Percentiles rank a stretch among this genome's conserved stretches.
Conservation (phyloP, 2,113 vertebrate genomes). For the Microcebus griseorufus region DNA sequence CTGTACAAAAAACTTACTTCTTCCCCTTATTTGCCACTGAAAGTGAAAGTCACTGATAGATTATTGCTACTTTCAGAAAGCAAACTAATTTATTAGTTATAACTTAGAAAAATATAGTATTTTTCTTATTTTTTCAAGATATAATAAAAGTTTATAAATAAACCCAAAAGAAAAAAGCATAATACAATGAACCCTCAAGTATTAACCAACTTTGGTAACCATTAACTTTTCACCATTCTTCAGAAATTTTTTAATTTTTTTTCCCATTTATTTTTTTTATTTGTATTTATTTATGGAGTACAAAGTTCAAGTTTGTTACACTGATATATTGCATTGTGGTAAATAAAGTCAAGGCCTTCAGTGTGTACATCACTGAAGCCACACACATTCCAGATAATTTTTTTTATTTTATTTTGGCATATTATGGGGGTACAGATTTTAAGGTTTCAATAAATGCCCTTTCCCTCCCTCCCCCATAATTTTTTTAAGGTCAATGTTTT, state of each 20-base stretch:
- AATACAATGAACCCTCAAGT: not conserved
- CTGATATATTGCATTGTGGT: no score
- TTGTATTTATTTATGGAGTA: no score
- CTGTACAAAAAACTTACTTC: not conserved
- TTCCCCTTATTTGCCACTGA: not conserved
- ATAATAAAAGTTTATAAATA: constrained; percentile 6
- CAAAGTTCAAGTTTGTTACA: no score
- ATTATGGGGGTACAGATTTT: no score
- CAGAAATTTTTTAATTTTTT: no score
- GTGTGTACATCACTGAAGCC: no score
- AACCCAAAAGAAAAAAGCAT: not conserved
- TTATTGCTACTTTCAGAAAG: not conserved
- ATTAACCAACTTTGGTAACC: not conserved
- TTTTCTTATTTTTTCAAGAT: not conserved
- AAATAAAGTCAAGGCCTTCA: no score
- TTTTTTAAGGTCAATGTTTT: not conserved
- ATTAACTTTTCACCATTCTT: not conserved
- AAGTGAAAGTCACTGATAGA: not conserved
- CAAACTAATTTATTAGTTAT: not conserved
- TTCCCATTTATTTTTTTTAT: no score
- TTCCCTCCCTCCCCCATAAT: not conserved
- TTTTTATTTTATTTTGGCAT: not conserved
- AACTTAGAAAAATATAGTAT: not conserved
- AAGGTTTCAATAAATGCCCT: no score
- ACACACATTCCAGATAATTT: not conserved